Evolutionary conservation across 2,113 vertebrate genomes (phyloP).

Genomic region (Machaerirhynchus nigripectus): DNA sequence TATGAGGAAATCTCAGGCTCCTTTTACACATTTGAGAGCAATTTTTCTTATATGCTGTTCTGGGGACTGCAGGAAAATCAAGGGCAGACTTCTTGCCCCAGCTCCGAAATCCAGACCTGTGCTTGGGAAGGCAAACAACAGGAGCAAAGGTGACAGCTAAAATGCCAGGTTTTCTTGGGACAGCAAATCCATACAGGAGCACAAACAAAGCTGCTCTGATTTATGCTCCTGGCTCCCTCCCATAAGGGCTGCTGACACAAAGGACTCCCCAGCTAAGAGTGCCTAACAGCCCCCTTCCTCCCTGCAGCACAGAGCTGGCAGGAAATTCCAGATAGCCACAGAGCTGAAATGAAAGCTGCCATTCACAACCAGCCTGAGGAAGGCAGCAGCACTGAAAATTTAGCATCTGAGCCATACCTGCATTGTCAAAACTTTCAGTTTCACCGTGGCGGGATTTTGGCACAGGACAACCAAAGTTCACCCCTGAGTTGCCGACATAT

Average conservation of each 20-base stretch:
- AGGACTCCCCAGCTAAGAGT: neutral
- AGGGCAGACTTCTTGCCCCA: neutral
- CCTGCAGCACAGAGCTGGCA: neutral
- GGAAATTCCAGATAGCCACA: neutral
- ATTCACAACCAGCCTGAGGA: neutral
- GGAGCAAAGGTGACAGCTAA: neutral
- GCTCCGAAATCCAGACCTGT: neutral
- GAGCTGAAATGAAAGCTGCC: neutral
- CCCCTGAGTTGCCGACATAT: neutral
- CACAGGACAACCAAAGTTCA: neutral
- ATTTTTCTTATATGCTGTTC: neutral
- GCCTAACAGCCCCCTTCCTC: neutral
- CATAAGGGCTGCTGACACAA: neutral
- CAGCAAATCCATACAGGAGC: constrained; percentile 5
- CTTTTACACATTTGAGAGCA: neutral
- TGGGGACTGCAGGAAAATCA: neutral
- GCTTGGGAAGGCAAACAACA: neutral
- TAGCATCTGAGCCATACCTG: neutral
- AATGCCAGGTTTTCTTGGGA: neutral
- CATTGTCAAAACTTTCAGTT: neutral
- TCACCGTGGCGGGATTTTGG: neutral
- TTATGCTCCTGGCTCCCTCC: neutral
- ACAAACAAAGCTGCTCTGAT: neutral
- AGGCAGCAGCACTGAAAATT: neutral
- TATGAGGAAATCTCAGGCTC: neutral